These are phyloP conservation scores for Delphinapterus leucas DNA, from an alignment of 2,113 vertebrate species.

Conservation along the genomic window DNA sequence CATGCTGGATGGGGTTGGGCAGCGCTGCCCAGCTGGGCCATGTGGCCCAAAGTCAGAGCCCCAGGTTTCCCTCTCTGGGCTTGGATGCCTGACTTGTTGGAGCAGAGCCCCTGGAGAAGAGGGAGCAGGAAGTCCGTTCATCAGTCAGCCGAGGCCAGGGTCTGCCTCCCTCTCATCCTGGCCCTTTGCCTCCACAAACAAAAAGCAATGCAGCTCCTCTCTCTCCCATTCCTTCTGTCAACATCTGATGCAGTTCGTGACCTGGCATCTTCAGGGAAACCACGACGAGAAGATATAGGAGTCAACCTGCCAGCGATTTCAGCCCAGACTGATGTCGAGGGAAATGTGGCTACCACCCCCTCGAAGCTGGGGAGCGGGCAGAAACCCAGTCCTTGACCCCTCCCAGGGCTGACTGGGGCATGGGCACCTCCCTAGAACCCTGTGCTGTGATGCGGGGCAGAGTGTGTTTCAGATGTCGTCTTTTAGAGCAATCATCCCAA, in stretches of 20 bases:
- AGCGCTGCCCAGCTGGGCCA: rapidly evolving
- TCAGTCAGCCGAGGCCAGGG: not conserved
- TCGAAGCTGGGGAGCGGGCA: not conserved
- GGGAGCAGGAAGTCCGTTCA: not conserved
- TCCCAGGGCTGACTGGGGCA: not conserved
- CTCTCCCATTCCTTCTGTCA: not conserved
- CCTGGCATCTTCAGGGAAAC: not conserved
- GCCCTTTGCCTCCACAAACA: not conserved
- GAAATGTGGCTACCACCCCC: rapidly evolving
- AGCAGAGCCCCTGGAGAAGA: not conserved
- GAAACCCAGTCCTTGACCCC: no score
- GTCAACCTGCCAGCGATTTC: not conserved
- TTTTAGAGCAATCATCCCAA: not conserved
- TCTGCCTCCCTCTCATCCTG: not conserved
- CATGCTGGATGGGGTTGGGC: not conserved
- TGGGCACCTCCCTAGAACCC: not conserved
- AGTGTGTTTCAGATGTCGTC: not conserved
- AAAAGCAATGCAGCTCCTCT: not conserved
- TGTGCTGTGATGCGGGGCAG: not conserved
- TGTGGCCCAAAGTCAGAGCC: not conserved
- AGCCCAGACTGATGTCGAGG: not conserved
- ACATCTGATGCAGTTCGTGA: not conserved
- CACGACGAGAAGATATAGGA: not conserved
- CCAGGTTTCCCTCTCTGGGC: not conserved
- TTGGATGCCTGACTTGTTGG: not conserved